Base-by-base conservation (phyloP, 2,888 invertebrate species). In the Trilocha varians region DNA sequence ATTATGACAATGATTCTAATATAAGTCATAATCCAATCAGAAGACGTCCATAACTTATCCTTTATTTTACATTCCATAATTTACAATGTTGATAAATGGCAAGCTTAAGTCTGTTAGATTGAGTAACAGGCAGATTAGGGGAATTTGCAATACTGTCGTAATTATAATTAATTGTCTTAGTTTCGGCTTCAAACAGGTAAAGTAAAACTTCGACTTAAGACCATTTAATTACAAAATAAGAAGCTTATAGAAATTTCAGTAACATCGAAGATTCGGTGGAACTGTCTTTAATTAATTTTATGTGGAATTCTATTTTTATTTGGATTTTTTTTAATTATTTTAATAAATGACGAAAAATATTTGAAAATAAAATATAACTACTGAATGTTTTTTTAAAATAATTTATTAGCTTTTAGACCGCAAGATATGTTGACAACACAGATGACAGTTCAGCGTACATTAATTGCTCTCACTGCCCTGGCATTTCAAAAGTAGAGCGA, bases 81-180 rank as follows among this genome's bases (percentile, higher is more conserved):
- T 36, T 37, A 17, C 11, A 36, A 41, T 41, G 41, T 16, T 41
- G 36, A 41, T 36, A 36, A 41, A 36, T 41, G 16, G 32, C 16
- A 13, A 41, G 36, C 32, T 41, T 41, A 36, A 16, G 32, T 32
- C 36, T 18, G 32, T 36, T 32, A 41, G 36, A 33, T 36, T 41
- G 36, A 16, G 36, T 32, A 36, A 32, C 36, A 36, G 36, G 36
- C 16, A 40, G 36, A 36, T 41, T 41, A 36, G 32, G 32, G 25
- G 36, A 16, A 36, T 36, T 41, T 36, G 16, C 33, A 36, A 16
- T 36, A 36, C 16, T 16, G 32, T 36, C 16, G 16, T 13, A 16
- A 32, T 36, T 41, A 16, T 16, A 41, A 41, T 41, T 41, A 36
- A 41, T 41, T 41, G 13, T 14, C 3, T 32, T 13, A 36, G 13